phyloP scores from a whole-genome alignment of 53 echinoderm and acorn worm species.

The Paracentrotus lividus region DNA sequence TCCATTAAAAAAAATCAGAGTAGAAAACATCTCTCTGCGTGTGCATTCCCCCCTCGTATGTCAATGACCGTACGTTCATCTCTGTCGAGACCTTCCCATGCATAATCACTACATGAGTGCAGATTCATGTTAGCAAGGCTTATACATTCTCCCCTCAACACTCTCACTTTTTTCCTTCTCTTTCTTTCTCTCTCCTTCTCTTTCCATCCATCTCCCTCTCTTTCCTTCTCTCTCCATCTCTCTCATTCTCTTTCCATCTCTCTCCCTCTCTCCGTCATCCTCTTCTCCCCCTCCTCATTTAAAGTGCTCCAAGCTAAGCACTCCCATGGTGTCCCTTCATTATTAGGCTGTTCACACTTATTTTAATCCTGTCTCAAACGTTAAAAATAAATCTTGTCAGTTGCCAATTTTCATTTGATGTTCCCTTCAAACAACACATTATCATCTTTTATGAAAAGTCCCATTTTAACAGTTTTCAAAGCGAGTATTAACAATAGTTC shows the following conservation, averaged over 20 bases:
- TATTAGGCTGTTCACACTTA: slow-evolving; percentile 24
- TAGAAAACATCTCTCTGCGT: slow-evolving; percentile 2
- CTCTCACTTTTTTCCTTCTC: not conserved
- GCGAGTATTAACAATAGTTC: too few species aligned
- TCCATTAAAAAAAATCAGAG: slow-evolving; percentile 17
- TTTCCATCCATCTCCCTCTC: too few species aligned
- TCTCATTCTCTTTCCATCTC: not conserved
- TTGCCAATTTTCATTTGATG: not conserved
- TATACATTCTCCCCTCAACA: slow-evolving; percentile 5
- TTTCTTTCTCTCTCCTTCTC: not conserved
- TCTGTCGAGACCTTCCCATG: not conserved
- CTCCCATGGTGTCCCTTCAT: slow-evolving; percentile 16
- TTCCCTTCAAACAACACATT: not conserved
- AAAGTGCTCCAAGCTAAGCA: slow-evolving; percentile 37
- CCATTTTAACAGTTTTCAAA: not conserved
- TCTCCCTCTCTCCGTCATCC: not conserved
- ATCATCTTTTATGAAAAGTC: not conserved
- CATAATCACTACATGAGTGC: slow-evolving; percentile 64
- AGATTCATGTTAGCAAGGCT: slow-evolving; percentile 36
- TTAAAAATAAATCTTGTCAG: not conserved
- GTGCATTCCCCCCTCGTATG: slow-evolving; percentile 46
- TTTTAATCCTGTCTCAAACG: not conserved
- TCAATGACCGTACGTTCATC: slow-evolving; percentile 67
- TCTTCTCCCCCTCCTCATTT: not conserved
- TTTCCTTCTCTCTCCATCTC: not conserved